A percentile compares a stretch with the other conserved stretches of the same genome.
These are phyloP conservation scores for Drosophila takahashii DNA, from an alignment of 1,140 invertebrate species.

Conservation along the genomic window DNA sequence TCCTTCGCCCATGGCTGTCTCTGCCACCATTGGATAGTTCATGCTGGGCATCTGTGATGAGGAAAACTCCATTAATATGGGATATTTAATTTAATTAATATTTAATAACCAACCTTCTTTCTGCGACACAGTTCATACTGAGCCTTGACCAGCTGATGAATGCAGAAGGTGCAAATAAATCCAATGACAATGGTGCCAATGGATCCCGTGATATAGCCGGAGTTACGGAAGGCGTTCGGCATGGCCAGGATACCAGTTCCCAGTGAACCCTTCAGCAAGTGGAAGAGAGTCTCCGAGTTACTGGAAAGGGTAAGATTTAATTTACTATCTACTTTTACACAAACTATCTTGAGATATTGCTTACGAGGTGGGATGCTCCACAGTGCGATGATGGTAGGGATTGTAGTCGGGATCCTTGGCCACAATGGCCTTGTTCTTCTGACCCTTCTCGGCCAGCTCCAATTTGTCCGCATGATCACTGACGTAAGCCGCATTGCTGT, in stretches of 20 bases:
- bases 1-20: slow-evolving; percentile 89
- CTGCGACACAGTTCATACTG: slow-evolving; percentile 90
- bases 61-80: background rate
- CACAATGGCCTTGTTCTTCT: slow-evolving; percentile 74
- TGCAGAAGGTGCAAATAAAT: slow-evolving; percentile 91
- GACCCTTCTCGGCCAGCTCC: slow-evolving; percentile 85
- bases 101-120: slow-evolving; percentile 73
- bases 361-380: slow-evolving; percentile 90
- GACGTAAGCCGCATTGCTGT: slow-evolving; percentile 77
- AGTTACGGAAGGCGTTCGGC: slow-evolving; percentile 92
- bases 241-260: slow-evolving; percentile 96
- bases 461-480: slow-evolving; percentile 77
- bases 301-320: slow-evolving; percentile 83
- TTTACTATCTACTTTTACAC: background rate
- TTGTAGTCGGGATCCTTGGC: slow-evolving; percentile 86
- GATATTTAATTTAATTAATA: too few species aligned
- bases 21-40: slow-evolving; percentile 89
- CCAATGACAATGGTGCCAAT: slow-evolving; percentile 90
- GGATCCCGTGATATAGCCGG: slow-evolving; percentile 90
- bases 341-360: slow-evolving; percentile 21
- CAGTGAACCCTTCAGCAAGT: slow-evolving; percentile 93
- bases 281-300: slow-evolving; percentile 92
- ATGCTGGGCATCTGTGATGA: slow-evolving; percentile 87
- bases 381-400: slow-evolving; percentile 88
- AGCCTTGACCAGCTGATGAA: slow-evolving; percentile 89